phyloP scores from a whole-genome alignment of 2,888 invertebrate species.

The Flexamia atlantica region DNA sequence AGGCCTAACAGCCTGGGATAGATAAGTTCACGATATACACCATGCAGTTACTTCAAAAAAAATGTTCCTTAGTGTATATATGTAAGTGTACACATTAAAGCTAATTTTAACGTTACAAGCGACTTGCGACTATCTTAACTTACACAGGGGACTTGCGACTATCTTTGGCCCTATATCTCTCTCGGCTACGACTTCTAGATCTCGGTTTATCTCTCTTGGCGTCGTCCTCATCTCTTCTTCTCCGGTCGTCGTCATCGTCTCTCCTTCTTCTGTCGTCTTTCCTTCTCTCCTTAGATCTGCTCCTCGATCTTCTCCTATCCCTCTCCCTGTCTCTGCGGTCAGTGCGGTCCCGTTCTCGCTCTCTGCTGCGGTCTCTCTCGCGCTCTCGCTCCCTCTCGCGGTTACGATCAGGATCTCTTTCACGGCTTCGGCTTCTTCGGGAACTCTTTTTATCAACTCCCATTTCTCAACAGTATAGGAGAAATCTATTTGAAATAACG shows the following conservation, averaged over 20 bases:
- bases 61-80: too few relatives aligned
- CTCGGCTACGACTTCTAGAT: slow-evolving; percentile 72
- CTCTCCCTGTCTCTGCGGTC: slow-evolving; percentile 70
- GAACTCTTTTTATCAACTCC: slow-evolving; percentile 67
- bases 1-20: too few relatives aligned
- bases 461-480: too few relatives aligned
- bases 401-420: slow-evolving; percentile 65
- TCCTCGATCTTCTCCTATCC: slow-evolving; percentile 72
- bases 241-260: slow-evolving; percentile 69
- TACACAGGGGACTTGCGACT: slow-evolving; percentile 63
- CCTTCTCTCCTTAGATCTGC: slow-evolving; percentile 73
- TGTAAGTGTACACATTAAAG: too few relatives aligned
- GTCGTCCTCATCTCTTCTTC: slow-evolving; percentile 71
- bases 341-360: slow-evolving; percentile 73
- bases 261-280: slow-evolving; percentile 71
- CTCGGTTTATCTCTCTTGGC: slow-evolving; percentile 72
- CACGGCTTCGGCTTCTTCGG: slow-evolving; percentile 70
- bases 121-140: too few relatives aligned
- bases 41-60: too few relatives aligned
- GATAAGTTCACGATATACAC: too few relatives aligned
- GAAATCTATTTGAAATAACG: too few relatives aligned
- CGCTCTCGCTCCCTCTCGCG: slow-evolving; percentile 65
- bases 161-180: slow-evolving; percentile 69
- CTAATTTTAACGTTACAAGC: too few relatives aligned
- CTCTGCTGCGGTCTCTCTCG: slow-evolving; percentile 26